Conservation (phyloP, 2,888 invertebrate species). For the Belgica antarctica region DNA sequence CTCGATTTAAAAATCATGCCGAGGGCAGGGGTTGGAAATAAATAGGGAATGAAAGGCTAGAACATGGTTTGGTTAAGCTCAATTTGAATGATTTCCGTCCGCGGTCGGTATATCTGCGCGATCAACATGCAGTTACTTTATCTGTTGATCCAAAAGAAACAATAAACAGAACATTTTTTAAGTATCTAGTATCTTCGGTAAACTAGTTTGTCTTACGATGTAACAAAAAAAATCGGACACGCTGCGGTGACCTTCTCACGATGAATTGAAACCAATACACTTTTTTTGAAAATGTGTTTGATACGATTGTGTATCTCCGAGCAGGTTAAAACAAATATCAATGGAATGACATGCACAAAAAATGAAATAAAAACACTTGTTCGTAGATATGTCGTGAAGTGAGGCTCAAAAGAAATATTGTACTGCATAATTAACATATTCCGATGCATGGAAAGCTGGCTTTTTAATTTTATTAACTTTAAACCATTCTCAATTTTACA, state of each 20-base stretch:
- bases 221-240: too few species aligned
- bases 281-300: not conserved
- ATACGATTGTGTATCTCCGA: not conserved
- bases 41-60: too few species aligned
- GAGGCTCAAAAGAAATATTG: not conserved
- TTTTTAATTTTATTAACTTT: not conserved
- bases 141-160: too few species aligned
- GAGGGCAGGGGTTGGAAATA: too few species aligned
- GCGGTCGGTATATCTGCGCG: too few species aligned
- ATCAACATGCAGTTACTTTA: too few species aligned
- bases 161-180: too few species aligned
- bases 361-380: constrained; percentile 25
- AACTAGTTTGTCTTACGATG: too few species aligned
- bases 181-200: too few species aligned
- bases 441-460: constrained; percentile 1
- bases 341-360: constrained; percentile 10
- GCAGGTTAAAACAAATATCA: constrained; percentile 1
- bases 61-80: too few species aligned
- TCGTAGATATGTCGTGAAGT: constrained; percentile 20
- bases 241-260: constrained; percentile 16
- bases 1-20: too few species aligned
- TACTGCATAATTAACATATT: not conserved
- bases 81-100: too few species aligned
- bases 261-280: constrained; percentile 18
- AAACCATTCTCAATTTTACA: not conserved